Evolutionary conservation across 1,140 invertebrate genomes (phyloP).

Genomic region (Drosophila malerkotliana): DNA sequence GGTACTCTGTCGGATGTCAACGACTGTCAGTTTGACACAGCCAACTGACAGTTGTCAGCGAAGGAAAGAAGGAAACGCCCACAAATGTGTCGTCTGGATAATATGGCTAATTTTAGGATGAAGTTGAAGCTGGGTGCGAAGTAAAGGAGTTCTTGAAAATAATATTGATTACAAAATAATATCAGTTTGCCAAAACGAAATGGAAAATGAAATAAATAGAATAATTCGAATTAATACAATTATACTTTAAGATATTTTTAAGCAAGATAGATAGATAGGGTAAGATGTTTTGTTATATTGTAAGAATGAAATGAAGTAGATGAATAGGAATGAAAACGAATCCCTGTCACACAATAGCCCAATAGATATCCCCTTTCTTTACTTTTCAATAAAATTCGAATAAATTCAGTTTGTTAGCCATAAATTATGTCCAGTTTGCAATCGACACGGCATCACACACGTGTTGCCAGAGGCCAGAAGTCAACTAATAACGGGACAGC

Average conservation of each 20-base stretch:
- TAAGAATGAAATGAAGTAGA: too few species aligned
- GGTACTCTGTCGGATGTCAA: conserved; percentile 71
- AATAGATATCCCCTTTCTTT: conserved; percentile 11
- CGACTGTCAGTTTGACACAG: conserved; percentile 46
- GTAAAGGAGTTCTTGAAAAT: conserved; percentile 12
- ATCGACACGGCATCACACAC: conserved; percentile 38
- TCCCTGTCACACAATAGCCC: conserved; percentile 47
- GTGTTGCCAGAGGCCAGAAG: conserved; percentile 42
- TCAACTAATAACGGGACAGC: conserved; percentile 73
- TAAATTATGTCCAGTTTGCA: conserved; percentile 74
- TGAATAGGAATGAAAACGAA: not conserved
- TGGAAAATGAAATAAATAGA: too few species aligned
- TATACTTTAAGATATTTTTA: too few species aligned
- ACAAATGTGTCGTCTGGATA: conserved; percentile 67
- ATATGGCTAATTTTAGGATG: conserved; percentile 67
- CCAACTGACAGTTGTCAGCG: conserved; percentile 60
- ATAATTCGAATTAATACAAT: too few species aligned
- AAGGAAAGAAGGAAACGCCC: conserved; percentile 57
- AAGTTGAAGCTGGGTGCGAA: conserved; percentile 2
- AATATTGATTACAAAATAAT: not conserved
- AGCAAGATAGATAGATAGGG: not conserved
- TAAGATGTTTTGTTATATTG: too few species aligned
- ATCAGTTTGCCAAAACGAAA: not conserved
- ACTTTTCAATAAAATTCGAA: conserved; percentile 56
- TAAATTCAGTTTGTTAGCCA: conserved; percentile 69